These are phyloP conservation scores for Tamias sibiricus DNA, from an alignment of 2,113 vertebrate genomes.

Conservation along the genomic window DNA sequence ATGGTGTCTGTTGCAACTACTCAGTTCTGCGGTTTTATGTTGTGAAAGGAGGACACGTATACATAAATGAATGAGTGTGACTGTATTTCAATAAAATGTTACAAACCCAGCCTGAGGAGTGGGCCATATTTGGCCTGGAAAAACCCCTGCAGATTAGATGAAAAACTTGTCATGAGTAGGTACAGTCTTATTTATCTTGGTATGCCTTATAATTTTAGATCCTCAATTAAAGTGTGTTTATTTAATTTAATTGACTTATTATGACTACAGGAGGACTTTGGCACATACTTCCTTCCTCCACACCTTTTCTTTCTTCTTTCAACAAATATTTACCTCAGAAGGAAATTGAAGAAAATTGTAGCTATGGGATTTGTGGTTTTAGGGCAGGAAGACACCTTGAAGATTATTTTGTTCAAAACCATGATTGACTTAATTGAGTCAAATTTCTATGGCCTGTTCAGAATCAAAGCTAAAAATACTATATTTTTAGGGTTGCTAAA, in stretches of 20 bases:
- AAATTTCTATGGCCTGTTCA: background rate
- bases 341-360: background rate
- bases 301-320: background rate
- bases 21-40: background rate
- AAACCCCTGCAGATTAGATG: background rate
- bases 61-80: background rate
- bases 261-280: background rate
- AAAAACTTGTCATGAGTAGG: background rate
- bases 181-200: too few relatives aligned
- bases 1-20: background rate
- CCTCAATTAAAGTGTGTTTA: background rate
- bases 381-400: background rate
- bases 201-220: background rate
- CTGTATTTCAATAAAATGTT: background rate
- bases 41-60: background rate
- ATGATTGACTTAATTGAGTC: background rate
- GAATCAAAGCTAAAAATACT: slow-evolving; percentile 1
- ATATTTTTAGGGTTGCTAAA: background rate
- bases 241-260: background rate
- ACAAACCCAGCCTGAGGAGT: background rate
- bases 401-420: slow-evolving; percentile 40
- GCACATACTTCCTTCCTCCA: background rate
- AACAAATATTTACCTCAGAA: background rate
- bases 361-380: background rate
- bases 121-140: background rate